Conservation (phyloP, 2,888 invertebrate genomes). For the Cosmia pyralina region DNA sequence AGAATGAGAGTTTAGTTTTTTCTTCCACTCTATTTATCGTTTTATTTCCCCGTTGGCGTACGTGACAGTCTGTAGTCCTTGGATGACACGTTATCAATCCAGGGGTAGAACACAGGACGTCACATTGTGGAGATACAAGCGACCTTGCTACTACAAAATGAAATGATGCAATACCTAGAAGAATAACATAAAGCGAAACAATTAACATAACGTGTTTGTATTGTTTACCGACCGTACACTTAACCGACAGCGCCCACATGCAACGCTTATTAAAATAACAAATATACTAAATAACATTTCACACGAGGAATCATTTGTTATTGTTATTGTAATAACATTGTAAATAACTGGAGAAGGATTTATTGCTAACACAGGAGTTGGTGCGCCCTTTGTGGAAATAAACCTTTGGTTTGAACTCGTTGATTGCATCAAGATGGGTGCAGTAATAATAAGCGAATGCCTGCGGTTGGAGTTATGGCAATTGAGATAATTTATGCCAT, state of each 20-base stretch:
- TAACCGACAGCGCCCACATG: slow-evolving; percentile 46
- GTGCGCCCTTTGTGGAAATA: slow-evolving; percentile 39
- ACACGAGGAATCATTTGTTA: slow-evolving; percentile 44
- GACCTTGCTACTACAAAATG: slow-evolving; percentile 35
- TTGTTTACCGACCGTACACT: slow-evolving; percentile 34
- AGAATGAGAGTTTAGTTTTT: background rate
- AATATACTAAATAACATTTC: slow-evolving; percentile 43
- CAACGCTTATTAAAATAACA: slow-evolving; percentile 43
- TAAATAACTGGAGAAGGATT: slow-evolving; percentile 52
- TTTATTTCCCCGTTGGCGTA: background rate
- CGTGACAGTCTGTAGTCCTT: background rate
- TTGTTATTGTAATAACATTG: slow-evolving; percentile 50
- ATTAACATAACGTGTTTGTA: slow-evolving; percentile 46
- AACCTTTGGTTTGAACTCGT: slow-evolving; percentile 18
- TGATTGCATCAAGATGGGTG: slow-evolving; percentile 51
- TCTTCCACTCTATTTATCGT: background rate
- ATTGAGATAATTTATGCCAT: background rate
- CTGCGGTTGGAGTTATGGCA: background rate
- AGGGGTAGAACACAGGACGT: background rate
- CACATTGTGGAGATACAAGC: slow-evolving; percentile 7
- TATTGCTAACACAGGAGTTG: slow-evolving; percentile 32
- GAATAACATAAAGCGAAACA: slow-evolving; percentile 29
- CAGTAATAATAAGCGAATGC: slow-evolving; percentile 22
- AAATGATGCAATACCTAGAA: slow-evolving; percentile 42
- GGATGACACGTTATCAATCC: background rate